These are phyloP conservation scores for Rhagoletis pomonella DNA, from an alignment of 1,140 invertebrate genomes.

Conservation along the genomic window DNA sequence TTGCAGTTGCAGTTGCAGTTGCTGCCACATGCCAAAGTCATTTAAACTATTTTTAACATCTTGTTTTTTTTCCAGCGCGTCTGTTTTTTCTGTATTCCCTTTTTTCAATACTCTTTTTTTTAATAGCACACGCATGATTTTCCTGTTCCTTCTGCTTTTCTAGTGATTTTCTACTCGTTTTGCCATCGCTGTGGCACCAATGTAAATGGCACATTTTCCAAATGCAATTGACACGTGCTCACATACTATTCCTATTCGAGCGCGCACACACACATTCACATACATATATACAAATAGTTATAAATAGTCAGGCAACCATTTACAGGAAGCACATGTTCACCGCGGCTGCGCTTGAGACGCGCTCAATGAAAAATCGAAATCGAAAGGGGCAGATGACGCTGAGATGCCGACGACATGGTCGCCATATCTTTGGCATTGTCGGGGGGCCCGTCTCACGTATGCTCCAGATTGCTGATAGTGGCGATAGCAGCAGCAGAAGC, in stretches of 20 bases:
- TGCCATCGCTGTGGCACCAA: constrained; percentile 25
- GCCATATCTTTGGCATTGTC: not conserved
- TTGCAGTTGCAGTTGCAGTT: not conserved
- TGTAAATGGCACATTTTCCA: constrained; percentile 53
- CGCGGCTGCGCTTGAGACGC: constrained; percentile 32
- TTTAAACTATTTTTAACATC: constrained; percentile 67
- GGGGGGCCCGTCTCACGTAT: constrained; percentile 24
- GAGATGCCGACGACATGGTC: not conserved
- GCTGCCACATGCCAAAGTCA: constrained; percentile 68
- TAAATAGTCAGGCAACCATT: not conserved
- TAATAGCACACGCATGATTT: not conserved
- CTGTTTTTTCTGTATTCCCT: not conserved
- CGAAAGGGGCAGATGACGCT: constrained; percentile 32
- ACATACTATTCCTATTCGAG: not conserved
- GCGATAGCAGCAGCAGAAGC: not conserved
- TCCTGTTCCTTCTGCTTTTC: constrained; percentile 36
- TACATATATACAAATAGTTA: not conserved
- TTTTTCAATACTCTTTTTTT: constrained; percentile 16
- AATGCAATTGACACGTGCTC: constrained; percentile 53
- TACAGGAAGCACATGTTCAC: constrained; percentile 42
- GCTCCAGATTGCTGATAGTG: constrained; percentile 37
- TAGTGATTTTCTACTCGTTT: constrained; percentile 22
- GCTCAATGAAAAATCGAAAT: constrained; percentile 32
- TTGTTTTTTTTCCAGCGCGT: not conserved
- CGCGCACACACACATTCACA: not conserved